Conservation (phyloP, 1,140 invertebrate species). For the Eupeodes corollae region DNA sequence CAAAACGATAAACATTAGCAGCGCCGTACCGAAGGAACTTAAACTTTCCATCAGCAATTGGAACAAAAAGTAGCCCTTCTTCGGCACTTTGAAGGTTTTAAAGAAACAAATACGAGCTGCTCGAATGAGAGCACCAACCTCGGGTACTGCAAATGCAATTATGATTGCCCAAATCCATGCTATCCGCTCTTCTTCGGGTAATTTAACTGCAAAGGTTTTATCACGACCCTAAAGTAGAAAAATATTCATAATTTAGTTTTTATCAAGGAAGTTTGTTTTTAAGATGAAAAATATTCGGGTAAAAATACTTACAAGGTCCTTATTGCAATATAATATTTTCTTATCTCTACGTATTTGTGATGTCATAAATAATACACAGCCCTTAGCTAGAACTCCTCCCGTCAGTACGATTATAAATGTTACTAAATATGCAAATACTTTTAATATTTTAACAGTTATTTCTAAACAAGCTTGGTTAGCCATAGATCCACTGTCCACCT, state of each 20-base stretch:
- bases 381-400: constrained; percentile 75
- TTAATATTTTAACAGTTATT: constrained; percentile 72
- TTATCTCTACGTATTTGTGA: constrained; percentile 69
- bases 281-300: not conserved
- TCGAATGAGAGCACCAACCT: constrained; percentile 73
- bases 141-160: constrained; percentile 74
- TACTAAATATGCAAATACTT: constrained; percentile 71
- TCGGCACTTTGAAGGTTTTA: constrained; percentile 54
- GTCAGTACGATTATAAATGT: constrained; percentile 75
- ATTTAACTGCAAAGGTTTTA: constrained; percentile 63
- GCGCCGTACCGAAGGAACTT: constrained; percentile 71
- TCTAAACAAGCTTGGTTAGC: constrained; percentile 76
- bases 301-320: constrained; percentile 63
- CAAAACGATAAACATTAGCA: constrained; percentile 76
- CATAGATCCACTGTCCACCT: constrained; percentile 78
- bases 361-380: constrained; percentile 80
- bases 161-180: constrained; percentile 91
- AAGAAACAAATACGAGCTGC: constrained; percentile 81
- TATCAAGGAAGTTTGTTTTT: not conserved
- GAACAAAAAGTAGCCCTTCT: constrained; percentile 33
- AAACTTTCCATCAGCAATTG: constrained; percentile 74
- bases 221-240: constrained; percentile 53
- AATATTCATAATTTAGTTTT: no score
- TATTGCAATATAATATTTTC: constrained; percentile 68
- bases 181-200: constrained; percentile 72